Base-by-base conservation (phyloP, 1,140 invertebrate genomes). In the Drosophila asahinai region DNA sequence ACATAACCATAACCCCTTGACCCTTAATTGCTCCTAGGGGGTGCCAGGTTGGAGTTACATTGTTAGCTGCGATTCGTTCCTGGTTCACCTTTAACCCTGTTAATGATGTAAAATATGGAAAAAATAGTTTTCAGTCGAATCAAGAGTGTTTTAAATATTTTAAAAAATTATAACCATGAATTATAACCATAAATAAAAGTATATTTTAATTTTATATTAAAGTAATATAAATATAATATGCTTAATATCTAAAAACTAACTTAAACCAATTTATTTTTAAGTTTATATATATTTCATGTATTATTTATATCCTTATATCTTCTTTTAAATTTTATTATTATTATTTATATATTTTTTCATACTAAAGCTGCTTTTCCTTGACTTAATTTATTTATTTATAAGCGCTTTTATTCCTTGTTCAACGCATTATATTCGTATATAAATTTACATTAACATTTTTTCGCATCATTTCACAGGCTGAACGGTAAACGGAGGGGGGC, bases 371-470 rank as follows among this genome's bases (percentile, higher is more conserved):
- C 4, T 11, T n/a, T 36, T 9, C 22, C 40, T 38, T 12, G 19
- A 7, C 74, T 73, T 61, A 77, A 75, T 79, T 82, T 57, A 68
- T 82, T 80, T 70, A 81, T 81, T 78, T 89, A 55, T 68, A 68
- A 77, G 62, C 64, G 80, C 65, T 75, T 86, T 86, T 78, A 81
- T 86, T 68, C 66, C 76, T 82, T 80, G 71, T 63, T 81, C 76
- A 73, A 70, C 84, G 80, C 80, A 79, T 89, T 84, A 79, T 80
- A 86, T 90, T 81, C 75, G 67, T 81, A 84, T 86, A 84, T 84
- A 89, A 90, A 89, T 90, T 89, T 81, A 84, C 79, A 90, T 89
- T 90, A 89, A 84, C 77, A 89, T 89, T 87, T 87, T 83, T 71
- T 78, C 61, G 81, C 84, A 80, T 84, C 84, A 83, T 84, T 87